Percentiles rank a stretch among this genome's conserved stretches.
These are phyloP conservation scores for Caiman crocodilus DNA, from an alignment of 2,797 vertebrate genomes.

Conservation along the genomic window DNA sequence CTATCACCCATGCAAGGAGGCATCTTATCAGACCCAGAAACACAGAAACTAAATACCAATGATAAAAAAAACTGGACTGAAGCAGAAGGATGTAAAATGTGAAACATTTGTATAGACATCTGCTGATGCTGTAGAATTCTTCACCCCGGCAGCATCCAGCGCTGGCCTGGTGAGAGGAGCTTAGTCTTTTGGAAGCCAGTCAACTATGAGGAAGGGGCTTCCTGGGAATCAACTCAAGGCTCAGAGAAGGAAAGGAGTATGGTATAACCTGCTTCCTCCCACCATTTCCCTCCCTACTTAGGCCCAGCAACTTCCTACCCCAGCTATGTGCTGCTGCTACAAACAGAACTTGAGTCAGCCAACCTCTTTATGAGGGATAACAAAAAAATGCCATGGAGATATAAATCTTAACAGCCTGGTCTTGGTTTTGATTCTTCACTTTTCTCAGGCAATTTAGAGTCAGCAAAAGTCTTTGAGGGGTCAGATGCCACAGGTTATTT, in stretches of 20 bases:
- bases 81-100: not conserved
- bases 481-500: too few relatives aligned
- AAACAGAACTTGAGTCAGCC: fast-evolving
- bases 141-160: not conserved
- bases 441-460: not conserved
- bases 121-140: not conserved
- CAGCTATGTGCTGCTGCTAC: fast-evolving
- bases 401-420: fast-evolving
- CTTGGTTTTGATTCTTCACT: not conserved
- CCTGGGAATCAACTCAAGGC: not conserved
- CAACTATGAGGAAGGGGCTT: not conserved
- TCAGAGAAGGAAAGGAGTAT: not conserved
- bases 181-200: not conserved
- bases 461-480: not conserved
- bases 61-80: fast-evolving
- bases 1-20: not conserved
- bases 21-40: too few relatives aligned
- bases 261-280: not conserved
- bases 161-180: not conserved
- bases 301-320: not conserved
- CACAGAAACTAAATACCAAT: not conserved
- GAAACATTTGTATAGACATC: not conserved
- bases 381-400: not conserved
- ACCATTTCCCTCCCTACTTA: fast-evolving
- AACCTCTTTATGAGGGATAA: not conserved